Evolutionary conservation across 2,797 vertebrate species (phyloP).

Genomic region (Galaxias olidus): DNA sequence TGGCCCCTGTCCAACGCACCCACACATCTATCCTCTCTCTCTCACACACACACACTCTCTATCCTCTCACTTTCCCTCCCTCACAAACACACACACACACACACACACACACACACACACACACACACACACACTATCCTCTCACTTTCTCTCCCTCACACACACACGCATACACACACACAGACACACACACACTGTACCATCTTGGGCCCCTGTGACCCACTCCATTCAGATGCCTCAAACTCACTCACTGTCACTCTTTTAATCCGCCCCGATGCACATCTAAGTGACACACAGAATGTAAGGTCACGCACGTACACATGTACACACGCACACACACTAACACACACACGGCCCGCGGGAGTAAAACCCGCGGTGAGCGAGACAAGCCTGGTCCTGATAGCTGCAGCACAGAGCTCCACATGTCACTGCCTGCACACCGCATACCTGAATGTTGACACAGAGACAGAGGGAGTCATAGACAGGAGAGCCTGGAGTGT

Average conservation of each 20-base stretch:
- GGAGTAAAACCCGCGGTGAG: not conserved
- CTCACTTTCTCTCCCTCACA: no score
- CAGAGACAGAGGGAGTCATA: not conserved
- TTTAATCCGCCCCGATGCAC: constrained; percentile 52
- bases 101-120: no score
- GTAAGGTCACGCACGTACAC: constrained; percentile 47
- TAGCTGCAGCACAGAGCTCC: not conserved
- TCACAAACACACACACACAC: no score
- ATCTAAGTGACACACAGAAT: constrained; percentile 47
- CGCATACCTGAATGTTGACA: constrained; percentile 15
- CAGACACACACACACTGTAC: not conserved
- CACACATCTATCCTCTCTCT: no score
- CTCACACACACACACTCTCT: no score
- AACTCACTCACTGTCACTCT: constrained; percentile 41
- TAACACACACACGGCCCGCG: not conserved
- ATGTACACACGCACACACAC: not conserved
- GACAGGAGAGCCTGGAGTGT: not conserved
- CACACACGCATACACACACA: no score
- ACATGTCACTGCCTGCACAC: constrained; percentile 17
- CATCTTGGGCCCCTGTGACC: not conserved
- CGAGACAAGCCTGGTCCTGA: not conserved
- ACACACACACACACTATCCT: no score
- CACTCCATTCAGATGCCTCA: constrained; percentile 33
- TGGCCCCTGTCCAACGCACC: no score
- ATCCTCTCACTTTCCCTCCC: no score